These are phyloP conservation scores for Andricus curvator DNA, from an alignment of 2,888 invertebrate genomes.

Conservation along the genomic window DNA sequence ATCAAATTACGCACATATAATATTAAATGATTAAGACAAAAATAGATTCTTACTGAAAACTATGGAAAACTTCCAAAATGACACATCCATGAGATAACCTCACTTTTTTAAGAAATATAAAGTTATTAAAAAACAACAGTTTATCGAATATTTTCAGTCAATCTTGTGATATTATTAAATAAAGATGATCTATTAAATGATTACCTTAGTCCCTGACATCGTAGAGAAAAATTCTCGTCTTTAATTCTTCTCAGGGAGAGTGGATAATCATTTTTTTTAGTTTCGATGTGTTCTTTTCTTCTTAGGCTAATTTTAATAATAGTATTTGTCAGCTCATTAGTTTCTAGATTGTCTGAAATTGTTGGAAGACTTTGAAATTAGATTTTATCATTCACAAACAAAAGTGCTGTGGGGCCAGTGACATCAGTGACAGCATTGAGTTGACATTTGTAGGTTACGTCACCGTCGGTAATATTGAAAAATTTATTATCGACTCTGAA, in stretches of 20 bases:
- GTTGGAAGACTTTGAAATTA: neutral
- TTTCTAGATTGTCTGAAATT: neutral
- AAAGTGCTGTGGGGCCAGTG: neutral
- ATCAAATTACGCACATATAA: neutral
- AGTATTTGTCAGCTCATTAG: neutral
- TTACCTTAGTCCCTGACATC: constrained; percentile 1
- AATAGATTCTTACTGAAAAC: neutral
- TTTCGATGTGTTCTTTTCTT: neutral
- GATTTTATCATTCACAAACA: neutral
- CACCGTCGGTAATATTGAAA: neutral
- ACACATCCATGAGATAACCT: neutral
- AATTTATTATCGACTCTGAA: neutral
- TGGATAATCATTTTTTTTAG: neutral
- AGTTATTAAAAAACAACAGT: neutral
- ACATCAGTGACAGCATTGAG: neutral
- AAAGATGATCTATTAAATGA: neutral
- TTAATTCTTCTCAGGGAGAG: neutral
- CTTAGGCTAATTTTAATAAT: neutral
- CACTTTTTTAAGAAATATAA: neutral
- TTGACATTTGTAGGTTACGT: constrained; percentile 1
- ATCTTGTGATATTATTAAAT: neutral
- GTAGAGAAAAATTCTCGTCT: neutral
- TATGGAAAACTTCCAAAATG: neutral
- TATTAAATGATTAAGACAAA: neutral
- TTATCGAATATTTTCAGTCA: neutral